Evolutionary conservation across 2,888 invertebrate species (phyloP), one percentile per base, ranked within the genome.

Genomic region (Papilio elwesi): DNA sequence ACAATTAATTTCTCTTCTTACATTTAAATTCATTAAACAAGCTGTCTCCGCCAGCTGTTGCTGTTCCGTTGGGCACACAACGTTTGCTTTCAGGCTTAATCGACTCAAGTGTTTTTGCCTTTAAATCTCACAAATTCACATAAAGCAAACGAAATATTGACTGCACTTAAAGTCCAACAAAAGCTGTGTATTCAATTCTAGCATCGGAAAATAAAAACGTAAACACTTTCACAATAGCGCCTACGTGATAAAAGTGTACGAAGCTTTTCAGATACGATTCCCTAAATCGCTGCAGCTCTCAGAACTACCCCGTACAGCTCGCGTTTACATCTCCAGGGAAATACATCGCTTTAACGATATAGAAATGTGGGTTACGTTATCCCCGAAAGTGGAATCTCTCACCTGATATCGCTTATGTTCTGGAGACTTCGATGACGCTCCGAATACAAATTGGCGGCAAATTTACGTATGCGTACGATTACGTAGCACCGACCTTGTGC

Each of bases 391-490:
- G 26, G 71, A 52, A 67, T 67, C 52, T 47, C 55, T 69, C 69
- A 62, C 69, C 69, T 69, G 69, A 49, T 57, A 57, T 62, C 62
- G 48, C 55, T 59, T 68, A 26, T 62, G 62, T 69, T 64, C 64
- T 55, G 64, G 53, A 48, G 63, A 70, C 43, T 63, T 59, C 70
- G 63, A 52, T 53, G 70, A 43, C 26, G 70, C 43, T 26, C 8
- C 38, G 70, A 65, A 70, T 70, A 70, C 64, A 70, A 70, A 70
- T 70, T 70, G 70, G 11, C 55, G 36, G 12, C 16, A 52, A 13
- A 70, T 70, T 70, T 52, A 55, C 70, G 43, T 64, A 70, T 48
- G 64, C 63, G 47, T 64, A 49, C 48, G 59, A 68, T 49, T 55
- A 55, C 55, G 16, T n/a, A 68, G 67, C 7, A 55, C 11, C 48